Base-by-base conservation (phyloP, 2,888 invertebrate genomes). In the Microchrysa polita region DNA sequence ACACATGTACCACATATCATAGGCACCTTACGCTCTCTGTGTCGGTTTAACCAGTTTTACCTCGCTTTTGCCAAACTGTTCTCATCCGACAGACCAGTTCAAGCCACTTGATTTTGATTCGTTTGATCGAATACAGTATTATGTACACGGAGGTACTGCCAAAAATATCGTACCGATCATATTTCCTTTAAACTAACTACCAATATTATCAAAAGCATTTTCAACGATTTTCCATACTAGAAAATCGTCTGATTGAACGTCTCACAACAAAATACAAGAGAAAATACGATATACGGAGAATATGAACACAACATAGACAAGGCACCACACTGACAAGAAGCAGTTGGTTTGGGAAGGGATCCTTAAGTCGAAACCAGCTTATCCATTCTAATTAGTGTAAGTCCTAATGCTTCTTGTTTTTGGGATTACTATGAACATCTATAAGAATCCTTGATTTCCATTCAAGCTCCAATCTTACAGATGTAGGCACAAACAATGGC, bases 341-440 rank as follows among this genome's bases (percentile, higher is more conserved):
- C 14, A 63, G 67, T 27, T 59, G 53, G 72, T 55, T 73, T 57
- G 27, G 73, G 75, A 57, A 5, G 27, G 27, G 27, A 76, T 75
- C 73, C 74, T 75, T 77, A 77, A 77, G 74, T 77, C 75, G 76
- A 76, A 75, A 76, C 74, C 75, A 75, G 78, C 77, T 78, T 78
- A 78, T 78, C 78, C 78, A 77, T 77, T 78, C 77, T 77, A 78
- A 78, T 78, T 78, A 78, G 78, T 77, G 75, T 75, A 75, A 76
- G 77, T 74, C 74, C 74, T 75, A 76, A 76, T 76, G 73, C 76
- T 77, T 72, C 76, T 77, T 77, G 77, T 77, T 77, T 74, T 71
- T 57, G 61, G 71, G 74, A 76, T 76, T 75, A 74, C 72, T 55
- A n/a, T n/a, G 60, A 74, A 65, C 67, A 76, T 73, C 74, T 67